A percentile compares a stretch with the other conserved stretches of the same genome.
Conservation (phyloP, 2,888 invertebrate species). For the Agonopterix arenella region DNA sequence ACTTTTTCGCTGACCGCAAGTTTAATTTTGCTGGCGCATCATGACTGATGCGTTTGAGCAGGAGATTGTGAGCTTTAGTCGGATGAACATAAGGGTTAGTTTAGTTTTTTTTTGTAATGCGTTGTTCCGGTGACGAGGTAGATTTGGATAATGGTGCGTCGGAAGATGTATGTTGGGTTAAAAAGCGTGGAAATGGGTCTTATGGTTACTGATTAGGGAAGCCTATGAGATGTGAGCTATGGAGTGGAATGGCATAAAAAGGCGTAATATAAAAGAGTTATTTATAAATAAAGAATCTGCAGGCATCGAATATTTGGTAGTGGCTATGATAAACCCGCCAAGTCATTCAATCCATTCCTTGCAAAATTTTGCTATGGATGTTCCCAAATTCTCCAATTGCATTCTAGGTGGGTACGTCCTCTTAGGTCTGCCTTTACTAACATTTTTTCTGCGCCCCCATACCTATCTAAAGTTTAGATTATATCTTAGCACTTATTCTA, state of each 20-base stretch:
- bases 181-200: slow-evolving; percentile 33
- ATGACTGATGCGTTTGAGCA: background rate
- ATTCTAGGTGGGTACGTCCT: too few relatives aligned
- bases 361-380: too few relatives aligned
- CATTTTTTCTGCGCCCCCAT: too few relatives aligned
- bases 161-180: slow-evolving; percentile 30
- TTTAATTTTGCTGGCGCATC: slow-evolving; percentile 6
- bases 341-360: too few relatives aligned
- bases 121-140: slow-evolving; percentile 20
- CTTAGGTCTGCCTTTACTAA: too few relatives aligned
- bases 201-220: slow-evolving; percentile 10
- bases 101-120: slow-evolving; percentile 7
- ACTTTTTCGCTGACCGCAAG: slow-evolving; percentile 5
- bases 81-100: slow-evolving; percentile 2
- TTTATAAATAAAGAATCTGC: too few relatives aligned
- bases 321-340: too few relatives aligned
- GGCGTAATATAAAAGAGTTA: too few relatives aligned
- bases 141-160: slow-evolving; percentile 26
- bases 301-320: too few relatives aligned
- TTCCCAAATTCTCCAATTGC: too few relatives aligned
- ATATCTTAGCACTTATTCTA: too few relatives aligned
- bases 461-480: too few relatives aligned
- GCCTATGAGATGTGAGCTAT: background rate
- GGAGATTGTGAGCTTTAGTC: slow-evolving; percentile 8
- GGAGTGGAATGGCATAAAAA: background rate